These are phyloP conservation scores for Thunnus albacares DNA, from an alignment of 2,797 vertebrate species.

Conservation along the genomic window DNA sequence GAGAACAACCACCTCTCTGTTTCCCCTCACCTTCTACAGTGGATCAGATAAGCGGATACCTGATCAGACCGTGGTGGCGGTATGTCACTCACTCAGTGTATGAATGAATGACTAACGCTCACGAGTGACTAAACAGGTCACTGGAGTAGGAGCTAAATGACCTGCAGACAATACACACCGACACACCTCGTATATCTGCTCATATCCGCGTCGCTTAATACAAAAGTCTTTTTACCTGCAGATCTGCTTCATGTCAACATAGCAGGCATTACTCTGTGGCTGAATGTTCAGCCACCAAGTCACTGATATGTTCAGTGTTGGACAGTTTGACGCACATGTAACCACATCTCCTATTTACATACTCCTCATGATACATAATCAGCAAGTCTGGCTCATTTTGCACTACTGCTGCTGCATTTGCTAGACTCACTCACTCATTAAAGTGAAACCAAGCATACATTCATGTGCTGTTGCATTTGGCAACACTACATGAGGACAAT, in stretches of 20 bases:
- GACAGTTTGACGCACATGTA: neutral
- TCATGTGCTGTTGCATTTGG: conserved; percentile 3
- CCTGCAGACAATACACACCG: neutral
- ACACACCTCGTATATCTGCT: conserved; percentile 37
- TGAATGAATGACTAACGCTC: conserved; percentile 35
- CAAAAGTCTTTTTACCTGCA: conserved; percentile 11
- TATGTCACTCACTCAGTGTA: conserved; percentile 23
- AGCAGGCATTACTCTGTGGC: neutral
- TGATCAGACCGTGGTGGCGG: conserved; percentile 27
- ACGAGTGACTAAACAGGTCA: conserved; percentile 42
- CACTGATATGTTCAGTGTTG: neutral
- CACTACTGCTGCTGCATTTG: neutral
- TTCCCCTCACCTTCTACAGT: conserved; percentile 40
- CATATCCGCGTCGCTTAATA: conserved; percentile 7
- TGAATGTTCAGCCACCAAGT: neutral
- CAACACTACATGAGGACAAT: neutral
- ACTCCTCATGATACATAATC: neutral
- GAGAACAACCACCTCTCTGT: conserved; percentile 59
- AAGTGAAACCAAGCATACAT: conserved; percentile 12
- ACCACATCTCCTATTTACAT: conserved; percentile 1
- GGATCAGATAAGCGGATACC: conserved; percentile 59
- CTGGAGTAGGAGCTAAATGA: conserved; percentile 25
- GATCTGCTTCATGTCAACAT: conserved; percentile 3
- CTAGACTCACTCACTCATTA: neutral
- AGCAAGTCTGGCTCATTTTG: neutral